Evolutionary conservation across 2,888 invertebrate genomes (phyloP).

Genomic region (Hoplodrina blanda): DNA sequence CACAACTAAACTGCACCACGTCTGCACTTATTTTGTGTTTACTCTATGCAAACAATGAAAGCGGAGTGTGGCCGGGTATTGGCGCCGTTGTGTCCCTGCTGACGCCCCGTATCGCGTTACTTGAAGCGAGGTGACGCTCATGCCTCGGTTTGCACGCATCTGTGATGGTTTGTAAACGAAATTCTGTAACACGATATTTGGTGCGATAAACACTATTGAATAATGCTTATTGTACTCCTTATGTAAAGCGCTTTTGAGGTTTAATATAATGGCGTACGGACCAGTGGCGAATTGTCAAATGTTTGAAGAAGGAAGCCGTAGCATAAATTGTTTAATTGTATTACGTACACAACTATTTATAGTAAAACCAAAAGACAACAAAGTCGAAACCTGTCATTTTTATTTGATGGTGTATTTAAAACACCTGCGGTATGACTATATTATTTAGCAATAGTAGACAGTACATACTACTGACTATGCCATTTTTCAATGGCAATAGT

Average conservation of each 20-base stretch:
- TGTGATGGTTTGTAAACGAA: conserved; percentile 52
- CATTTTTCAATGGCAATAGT: too few relatives aligned
- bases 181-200: conserved; percentile 40
- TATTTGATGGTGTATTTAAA: too few relatives aligned
- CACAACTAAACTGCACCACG: conserved; percentile 26
- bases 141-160: conserved; percentile 39
- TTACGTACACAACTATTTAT: too few relatives aligned
- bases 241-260: not conserved
- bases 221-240: not conserved
- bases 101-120: conserved; percentile 53
- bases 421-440: too few relatives aligned
- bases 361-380: too few relatives aligned
- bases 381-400: too few relatives aligned
- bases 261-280: not conserved
- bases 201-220: conserved; percentile 32
- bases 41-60: conserved; percentile 59
- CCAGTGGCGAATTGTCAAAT: too few relatives aligned
- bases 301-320: too few relatives aligned
- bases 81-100: conserved; percentile 62
- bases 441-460: too few relatives aligned
- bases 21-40: conserved; percentile 43
- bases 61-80: conserved; percentile 50
- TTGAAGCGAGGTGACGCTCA: conserved; percentile 48
- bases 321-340: too few relatives aligned
- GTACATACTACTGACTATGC: too few relatives aligned